Conservation (phyloP, 92 coral and sea anemone species). For the Blastomussa wellsi region DNA sequence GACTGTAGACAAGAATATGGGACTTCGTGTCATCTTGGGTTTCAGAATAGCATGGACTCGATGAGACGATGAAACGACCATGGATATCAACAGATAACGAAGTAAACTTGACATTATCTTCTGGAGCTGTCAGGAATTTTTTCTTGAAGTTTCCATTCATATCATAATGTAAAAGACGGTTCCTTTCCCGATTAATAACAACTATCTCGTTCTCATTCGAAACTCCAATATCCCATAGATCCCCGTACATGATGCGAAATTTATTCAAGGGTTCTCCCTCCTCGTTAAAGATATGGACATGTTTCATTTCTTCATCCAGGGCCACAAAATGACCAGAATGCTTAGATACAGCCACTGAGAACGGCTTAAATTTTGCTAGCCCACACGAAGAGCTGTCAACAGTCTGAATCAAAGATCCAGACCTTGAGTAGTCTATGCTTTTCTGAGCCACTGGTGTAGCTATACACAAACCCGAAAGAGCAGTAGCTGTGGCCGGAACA, state of each 20-base stretch:
- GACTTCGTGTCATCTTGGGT: slow-evolving; percentile 8
- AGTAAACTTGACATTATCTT: slow-evolving; percentile 43
- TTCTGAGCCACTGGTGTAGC: neutral
- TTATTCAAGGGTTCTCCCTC: slow-evolving; percentile 20
- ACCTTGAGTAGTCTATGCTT: slow-evolving; percentile 5
- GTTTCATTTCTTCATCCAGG: slow-evolving; percentile 41
- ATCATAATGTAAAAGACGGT: slow-evolving; percentile 45
- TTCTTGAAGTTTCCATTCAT: slow-evolving; percentile 34
- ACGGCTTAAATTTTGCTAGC: slow-evolving; percentile 22
- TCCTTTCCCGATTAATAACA: slow-evolving; percentile 48
- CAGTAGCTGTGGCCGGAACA: neutral
- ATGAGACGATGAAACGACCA: slow-evolving; percentile 30
- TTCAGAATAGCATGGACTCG: slow-evolving; percentile 23
- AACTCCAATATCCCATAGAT: slow-evolving; percentile 48
- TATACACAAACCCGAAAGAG: neutral
- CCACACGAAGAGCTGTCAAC: slow-evolving; percentile 13
- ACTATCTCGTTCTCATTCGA: slow-evolving; percentile 36
- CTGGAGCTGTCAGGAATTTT: slow-evolving; percentile 31
- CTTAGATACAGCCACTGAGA: slow-evolving; percentile 36
- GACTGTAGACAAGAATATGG: slow-evolving; percentile 28
- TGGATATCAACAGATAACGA: slow-evolving; percentile 35
- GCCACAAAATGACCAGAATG: slow-evolving; percentile 34
- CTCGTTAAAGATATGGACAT: slow-evolving; percentile 32
- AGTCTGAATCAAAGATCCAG: slow-evolving; percentile 32
- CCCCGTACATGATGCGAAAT: slow-evolving; percentile 45